A percentile compares a stretch with the other conserved stretches of the same genome.
phyloP scores from a whole-genome alignment of 2,113 vertebrate genomes.

The Sprattus sprattus region DNA sequence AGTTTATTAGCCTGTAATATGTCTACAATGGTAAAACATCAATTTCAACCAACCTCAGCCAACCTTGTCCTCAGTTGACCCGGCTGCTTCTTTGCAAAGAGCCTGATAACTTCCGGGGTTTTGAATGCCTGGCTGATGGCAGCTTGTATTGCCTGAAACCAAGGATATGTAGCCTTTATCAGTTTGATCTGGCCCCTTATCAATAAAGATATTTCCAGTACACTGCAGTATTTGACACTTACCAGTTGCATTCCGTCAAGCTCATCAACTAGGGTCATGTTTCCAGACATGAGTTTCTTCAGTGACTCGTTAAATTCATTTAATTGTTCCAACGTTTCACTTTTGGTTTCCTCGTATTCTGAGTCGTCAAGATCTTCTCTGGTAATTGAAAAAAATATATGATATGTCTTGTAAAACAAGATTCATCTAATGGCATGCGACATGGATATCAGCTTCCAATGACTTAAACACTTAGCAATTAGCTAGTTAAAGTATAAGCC shows the following conservation, averaged over 20 bases:
- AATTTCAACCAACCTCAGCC: constrained; percentile 79
- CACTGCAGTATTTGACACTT: constrained; percentile 47
- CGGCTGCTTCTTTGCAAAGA: constrained; percentile 98
- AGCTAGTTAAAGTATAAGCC: too few species aligned
- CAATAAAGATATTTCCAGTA: not conserved
- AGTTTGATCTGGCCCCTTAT: not conserved
- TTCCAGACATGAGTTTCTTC: constrained; percentile 95
- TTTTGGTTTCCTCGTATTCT: constrained; percentile 97
- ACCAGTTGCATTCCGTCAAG: constrained; percentile 97
- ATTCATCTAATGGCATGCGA: not conserved
- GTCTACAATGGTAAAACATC: not conserved
- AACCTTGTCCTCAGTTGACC: constrained; percentile 89
- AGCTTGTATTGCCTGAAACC: constrained; percentile 89
- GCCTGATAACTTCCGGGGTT: constrained; percentile 95
- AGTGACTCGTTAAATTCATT: constrained; percentile 93
- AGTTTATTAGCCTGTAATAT: not conserved
- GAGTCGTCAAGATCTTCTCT: constrained; percentile 94
- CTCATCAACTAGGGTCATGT: constrained; percentile 96
- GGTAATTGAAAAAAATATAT: not conserved
- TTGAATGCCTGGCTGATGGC: constrained; percentile 99
- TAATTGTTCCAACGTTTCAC: constrained; percentile 93
- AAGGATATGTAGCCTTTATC: not conserved
- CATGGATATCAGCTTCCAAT: not conserved
- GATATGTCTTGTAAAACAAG: not conserved
- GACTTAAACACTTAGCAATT: constrained; percentile 16